Base-by-base conservation (phyloP, 1,140 invertebrate species). In the Drosophila virilis region DNA sequence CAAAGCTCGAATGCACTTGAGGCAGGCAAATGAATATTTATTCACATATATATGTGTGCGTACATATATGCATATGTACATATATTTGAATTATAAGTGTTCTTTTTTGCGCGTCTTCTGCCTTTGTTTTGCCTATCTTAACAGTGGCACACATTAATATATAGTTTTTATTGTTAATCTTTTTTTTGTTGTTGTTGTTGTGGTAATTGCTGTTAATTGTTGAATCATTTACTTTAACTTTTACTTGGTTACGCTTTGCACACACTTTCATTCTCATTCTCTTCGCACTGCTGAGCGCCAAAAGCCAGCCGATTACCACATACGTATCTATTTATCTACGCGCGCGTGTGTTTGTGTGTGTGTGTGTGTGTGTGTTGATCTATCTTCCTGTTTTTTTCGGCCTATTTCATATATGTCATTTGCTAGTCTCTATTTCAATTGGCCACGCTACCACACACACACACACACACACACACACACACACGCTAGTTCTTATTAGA, bases 231-330 rank as follows among this genome's bases (percentile, higher is more conserved):
- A 15, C 10, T 55, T 22, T 37, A 54, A 65, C 17, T 54, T 54
- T 45, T 69, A 28, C 52, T 64, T 58, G 7, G 12, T n/a, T 74
- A 51, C 37, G 17, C 59, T 70, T 69, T 52, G 38, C 46, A 52
- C 60, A 54, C 35, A 74, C 52, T 70, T 74, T 74, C 67, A 52
- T 45, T 58, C 66, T 70, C 59, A 0, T 45, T 57, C 17, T 70
- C 32, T 74, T 42, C 62, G 60, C 43, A 50, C 52, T 52, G 48
- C 40, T 42, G 13, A 64, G 33, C 33, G 37, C n/a, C 9, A 54
- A 62, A 62, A 32, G n/a, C 22, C 72, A 70, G 67, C 72, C 70
- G 72, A 74, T 74, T 61, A 74, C 13, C 60, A 45, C 69, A 67
- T 46, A 12, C 9, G 48, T 37, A 17, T 32, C n/a, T n/a, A 13